Percentiles rank a stretch among this genome's conserved stretches.
These are phyloP conservation scores for Colletes gigas DNA, from an alignment of 1,140 invertebrate genomes.

Conservation along the genomic window DNA sequence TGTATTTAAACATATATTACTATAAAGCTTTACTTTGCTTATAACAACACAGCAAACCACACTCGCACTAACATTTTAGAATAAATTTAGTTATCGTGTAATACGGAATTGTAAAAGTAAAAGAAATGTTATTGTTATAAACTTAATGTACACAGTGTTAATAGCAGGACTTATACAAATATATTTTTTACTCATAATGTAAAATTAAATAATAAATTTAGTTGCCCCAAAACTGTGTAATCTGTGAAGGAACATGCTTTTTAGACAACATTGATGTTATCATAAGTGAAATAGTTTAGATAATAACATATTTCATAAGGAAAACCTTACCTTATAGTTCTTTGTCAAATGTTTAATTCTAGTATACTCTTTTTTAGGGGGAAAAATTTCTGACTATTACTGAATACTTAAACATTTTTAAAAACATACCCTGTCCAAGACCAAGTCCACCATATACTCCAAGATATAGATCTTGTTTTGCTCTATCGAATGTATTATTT, in stretches of 20 bases:
- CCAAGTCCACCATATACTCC: constrained; percentile 94
- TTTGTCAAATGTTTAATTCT: constrained; percentile 37
- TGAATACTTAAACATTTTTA: constrained; percentile 13
- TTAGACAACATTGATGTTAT: constrained; percentile 14
- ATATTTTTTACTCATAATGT: neutral
- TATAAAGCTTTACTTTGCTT: constrained; percentile 43
- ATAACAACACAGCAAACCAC: constrained; percentile 77
- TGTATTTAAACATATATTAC: constrained; percentile 54
- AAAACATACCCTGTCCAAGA: constrained; percentile 90
- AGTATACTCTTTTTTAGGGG: constrained; percentile 8
- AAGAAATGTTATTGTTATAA: constrained; percentile 6
- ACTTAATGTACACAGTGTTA: constrained; percentile 28
- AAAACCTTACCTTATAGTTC: constrained; percentile 55
- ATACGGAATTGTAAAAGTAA: constrained; percentile 18
- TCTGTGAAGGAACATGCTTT: constrained; percentile 61
- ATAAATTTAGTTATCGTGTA: neutral
- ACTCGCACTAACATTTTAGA: constrained; percentile 71
- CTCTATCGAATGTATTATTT: constrained; percentile 83
- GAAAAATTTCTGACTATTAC: constrained; percentile 3
- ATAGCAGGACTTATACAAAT: neutral
- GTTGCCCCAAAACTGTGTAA: constrained; percentile 56
- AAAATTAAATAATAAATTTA: constrained; percentile 13
- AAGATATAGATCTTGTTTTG: constrained; percentile 89
- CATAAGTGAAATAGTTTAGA: constrained; percentile 21
- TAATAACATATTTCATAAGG: constrained; percentile 6